These are phyloP conservation scores for Drosophila mercatorum DNA, from an alignment of 2,888 invertebrate genomes.

Conservation along the genomic window DNA sequence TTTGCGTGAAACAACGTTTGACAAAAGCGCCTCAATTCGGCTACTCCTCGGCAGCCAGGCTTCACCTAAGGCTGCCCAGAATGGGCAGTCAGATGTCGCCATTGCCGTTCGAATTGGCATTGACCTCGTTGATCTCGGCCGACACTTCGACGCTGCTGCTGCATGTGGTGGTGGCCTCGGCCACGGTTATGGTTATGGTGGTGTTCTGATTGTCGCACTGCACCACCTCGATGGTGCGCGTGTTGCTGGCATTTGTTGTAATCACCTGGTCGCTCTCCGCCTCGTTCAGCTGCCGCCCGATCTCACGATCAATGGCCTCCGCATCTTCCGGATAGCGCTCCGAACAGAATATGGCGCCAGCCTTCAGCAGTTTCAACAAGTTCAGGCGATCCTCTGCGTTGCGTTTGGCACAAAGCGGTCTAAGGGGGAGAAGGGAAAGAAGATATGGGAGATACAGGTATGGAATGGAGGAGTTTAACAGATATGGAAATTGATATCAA, in stretches of 20 bases:
- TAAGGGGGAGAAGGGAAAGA: constrained; percentile 53
- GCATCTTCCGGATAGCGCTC: constrained; percentile 84
- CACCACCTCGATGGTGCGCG: constrained; percentile 81
- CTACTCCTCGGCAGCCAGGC: constrained; percentile 64
- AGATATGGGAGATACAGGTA: not conserved
- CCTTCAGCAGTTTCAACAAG: constrained; percentile 89
- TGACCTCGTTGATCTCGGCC: constrained; percentile 52
- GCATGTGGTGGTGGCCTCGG: constrained; percentile 57
- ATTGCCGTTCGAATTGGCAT: constrained; percentile 59
- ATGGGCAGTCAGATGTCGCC: constrained; percentile 84
- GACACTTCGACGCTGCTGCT: constrained; percentile 30
- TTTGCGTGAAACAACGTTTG: constrained; percentile 40
- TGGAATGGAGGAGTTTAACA: not conserved
- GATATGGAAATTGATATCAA: too few relatives aligned
- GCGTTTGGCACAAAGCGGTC: constrained; percentile 91
- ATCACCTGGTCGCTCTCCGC: constrained; percentile 61
- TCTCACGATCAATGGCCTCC: constrained; percentile 83
- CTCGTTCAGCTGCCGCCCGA: constrained; percentile 81
- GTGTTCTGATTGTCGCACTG: constrained; percentile 77
- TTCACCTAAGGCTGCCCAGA: constrained; percentile 82
- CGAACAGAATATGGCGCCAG: constrained; percentile 84
- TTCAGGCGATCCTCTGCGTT: constrained; percentile 95
- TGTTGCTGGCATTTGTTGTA: constrained; percentile 53
- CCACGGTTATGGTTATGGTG: constrained; percentile 73
- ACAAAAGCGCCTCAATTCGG: constrained; percentile 50